Base-by-base conservation (phyloP, 2,888 invertebrate species). In the Cheilosia impressa region DNA sequence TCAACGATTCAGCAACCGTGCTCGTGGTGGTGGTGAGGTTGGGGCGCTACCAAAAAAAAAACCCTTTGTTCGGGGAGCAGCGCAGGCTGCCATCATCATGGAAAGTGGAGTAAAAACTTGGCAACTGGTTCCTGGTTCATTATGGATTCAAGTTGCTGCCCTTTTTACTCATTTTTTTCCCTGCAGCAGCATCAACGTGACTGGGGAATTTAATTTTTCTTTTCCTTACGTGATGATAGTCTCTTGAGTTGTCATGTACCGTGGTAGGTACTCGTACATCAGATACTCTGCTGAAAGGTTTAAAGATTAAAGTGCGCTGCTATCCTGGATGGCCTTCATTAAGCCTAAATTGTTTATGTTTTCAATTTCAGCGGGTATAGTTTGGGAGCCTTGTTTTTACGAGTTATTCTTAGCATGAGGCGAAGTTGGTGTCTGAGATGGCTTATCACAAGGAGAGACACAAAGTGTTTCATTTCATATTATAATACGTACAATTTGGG, bases 121-220 rank as follows among this genome's bases (percentile, higher is more conserved):
- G 60, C 85, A 85, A 85, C 85, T 81, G 71, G 85, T 85, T 85
- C 71, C 81, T 76, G 71, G 76, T 81, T 81, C 66, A 85, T 85
- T 85, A 85, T 72, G 80, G 71, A 85, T 84, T 75, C 80, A 66
- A 62, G 19, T 58, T 45, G 63, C 19, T 55, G 55, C 52, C 63
- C 43, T 53, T 62, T 41, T 52, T 17, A 15, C 22, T 62, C 27
- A 10, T 38, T 53, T 22, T 62, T 69, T 9, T 7, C 31, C 63
- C 41, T 50, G 45, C 57, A 81, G 85, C 81, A 68, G 71, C 57
- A 68, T 72, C 72, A 72, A 85, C 85, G 85, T 85, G 85, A 81
- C 85, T 72, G 75, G 68, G 60, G 53, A 63, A 38, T 60, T 60
- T 60, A 27, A 65, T 73, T 60, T 68, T 43, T n/a, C 24, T 52